These are phyloP conservation scores for Alexandromys fortis DNA, from an alignment of 2,113 vertebrate species.

Conservation along the genomic window DNA sequence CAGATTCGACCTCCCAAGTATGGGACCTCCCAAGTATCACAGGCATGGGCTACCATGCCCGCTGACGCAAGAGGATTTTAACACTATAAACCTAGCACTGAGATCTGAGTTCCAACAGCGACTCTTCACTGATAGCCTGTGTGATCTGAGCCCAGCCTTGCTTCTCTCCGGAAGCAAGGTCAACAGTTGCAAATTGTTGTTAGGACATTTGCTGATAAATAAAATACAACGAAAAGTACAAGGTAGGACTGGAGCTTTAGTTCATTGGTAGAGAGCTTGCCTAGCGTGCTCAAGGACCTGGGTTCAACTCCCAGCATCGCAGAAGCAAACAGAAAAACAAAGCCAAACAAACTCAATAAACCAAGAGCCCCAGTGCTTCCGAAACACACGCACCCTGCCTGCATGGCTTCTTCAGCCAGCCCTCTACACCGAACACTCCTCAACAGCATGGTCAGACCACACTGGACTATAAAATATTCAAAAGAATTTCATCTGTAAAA, in stretches of 20 bases:
- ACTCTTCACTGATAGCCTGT: not conserved
- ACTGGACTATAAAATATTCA: not conserved
- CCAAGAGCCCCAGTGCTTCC: not conserved
- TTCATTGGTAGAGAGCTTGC: not conserved
- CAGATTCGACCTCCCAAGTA: not conserved
- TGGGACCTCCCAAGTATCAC: not conserved
- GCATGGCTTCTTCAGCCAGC: not conserved
- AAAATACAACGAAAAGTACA: not conserved
- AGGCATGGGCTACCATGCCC: not conserved
- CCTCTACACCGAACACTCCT: not conserved
- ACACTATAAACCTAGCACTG: not conserved
- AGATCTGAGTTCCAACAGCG: not conserved
- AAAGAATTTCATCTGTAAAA: too few relatives aligned
- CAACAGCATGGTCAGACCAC: not conserved
- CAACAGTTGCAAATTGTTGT: not conserved
- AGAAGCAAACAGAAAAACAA: not conserved
- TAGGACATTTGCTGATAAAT: not conserved
- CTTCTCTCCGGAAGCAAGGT: slow-evolving; percentile 6
- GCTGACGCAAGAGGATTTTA: not conserved
- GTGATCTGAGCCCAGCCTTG: not conserved
- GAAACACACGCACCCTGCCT: not conserved
- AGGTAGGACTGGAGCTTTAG: not conserved
- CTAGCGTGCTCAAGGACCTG: not conserved
- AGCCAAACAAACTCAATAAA: not conserved
- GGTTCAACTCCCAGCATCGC: not conserved